phyloP scores from a whole-genome alignment of 1,140 invertebrate genomes.

The Microplitis mediator region DNA sequence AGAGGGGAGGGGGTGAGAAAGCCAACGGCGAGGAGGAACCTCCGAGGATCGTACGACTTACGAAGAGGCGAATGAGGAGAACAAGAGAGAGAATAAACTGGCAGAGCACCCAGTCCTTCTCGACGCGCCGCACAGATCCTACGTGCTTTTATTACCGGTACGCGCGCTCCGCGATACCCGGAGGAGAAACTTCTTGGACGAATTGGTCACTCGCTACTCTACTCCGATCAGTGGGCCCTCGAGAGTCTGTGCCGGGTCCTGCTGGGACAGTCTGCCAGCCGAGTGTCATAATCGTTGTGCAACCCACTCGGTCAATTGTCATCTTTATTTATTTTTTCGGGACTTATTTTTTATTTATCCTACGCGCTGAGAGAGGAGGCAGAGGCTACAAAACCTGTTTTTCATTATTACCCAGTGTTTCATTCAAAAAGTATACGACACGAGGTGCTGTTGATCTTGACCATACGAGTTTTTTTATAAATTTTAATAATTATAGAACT shows the following conservation, averaged over 20 bases:
- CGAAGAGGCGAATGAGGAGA: not conserved
- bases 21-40: constrained; percentile 11
- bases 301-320: not conserved
- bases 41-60: not conserved
- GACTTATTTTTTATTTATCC: not conserved
- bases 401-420: not conserved
- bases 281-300: constrained; percentile 15
- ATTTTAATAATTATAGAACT: not conserved
- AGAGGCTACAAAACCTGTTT: not conserved
- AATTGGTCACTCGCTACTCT: not conserved
- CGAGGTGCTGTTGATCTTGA: constrained; percentile 1
- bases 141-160: constrained; percentile 20
- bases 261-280: not conserved
- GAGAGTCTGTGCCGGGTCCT: not conserved
- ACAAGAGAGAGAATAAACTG: not conserved
- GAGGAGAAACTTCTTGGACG: not conserved
- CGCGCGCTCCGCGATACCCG: not conserved
- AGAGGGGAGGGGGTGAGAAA: constrained; percentile 8
- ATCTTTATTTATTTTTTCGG: not conserved
- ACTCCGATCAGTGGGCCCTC: not conserved
- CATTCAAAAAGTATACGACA: constrained; percentile 5
- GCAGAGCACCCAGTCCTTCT: constrained; percentile 11
- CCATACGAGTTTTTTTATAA: not conserved
- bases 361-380: not conserved
- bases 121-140: constrained; percentile 14